Conservation (phyloP, 2,888 invertebrate species). For the Germaria angustata region DNA sequence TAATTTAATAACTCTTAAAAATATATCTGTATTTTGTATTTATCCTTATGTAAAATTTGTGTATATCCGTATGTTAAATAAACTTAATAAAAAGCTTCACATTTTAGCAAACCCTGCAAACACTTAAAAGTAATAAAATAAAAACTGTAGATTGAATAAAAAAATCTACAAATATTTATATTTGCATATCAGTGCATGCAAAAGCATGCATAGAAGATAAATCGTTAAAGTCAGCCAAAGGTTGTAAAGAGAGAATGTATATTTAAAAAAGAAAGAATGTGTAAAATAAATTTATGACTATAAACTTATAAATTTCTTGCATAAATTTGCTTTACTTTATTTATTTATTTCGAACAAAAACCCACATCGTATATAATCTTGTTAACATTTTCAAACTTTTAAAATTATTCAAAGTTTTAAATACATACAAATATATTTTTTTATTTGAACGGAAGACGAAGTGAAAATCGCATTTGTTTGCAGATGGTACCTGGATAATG, state of each 20-base stretch:
- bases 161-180: neutral
- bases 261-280: neutral
- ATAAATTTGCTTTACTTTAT: neutral
- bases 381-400: slow-evolving; percentile 19
- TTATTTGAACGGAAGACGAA: neutral
- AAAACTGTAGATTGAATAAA: neutral
- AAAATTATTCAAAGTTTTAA: slow-evolving; percentile 19
- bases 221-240: slow-evolving; percentile 49
- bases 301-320: slow-evolving; percentile 37
- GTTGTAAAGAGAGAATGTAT: slow-evolving; percentile 24
- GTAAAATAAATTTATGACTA: slow-evolving; percentile 44
- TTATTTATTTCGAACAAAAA: slow-evolving; percentile 5
- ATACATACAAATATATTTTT: neutral
- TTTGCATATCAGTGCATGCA: slow-evolving; percentile 56
- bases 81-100: neutral
- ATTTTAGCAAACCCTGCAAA: neutral
- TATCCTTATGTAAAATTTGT: too few species aligned
- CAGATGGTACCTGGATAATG: neutral
- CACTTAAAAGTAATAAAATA: neutral
- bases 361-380: slow-evolving; percentile 12
- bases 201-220: slow-evolving; percentile 47
- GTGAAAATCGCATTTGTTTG: neutral
- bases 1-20: too few species aligned
- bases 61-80: neutral
- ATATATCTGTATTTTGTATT: too few species aligned